These are phyloP conservation scores for Heliconius ethilla DNA, from an alignment of 2,888 invertebrate genomes.

Conservation along the genomic window DNA sequence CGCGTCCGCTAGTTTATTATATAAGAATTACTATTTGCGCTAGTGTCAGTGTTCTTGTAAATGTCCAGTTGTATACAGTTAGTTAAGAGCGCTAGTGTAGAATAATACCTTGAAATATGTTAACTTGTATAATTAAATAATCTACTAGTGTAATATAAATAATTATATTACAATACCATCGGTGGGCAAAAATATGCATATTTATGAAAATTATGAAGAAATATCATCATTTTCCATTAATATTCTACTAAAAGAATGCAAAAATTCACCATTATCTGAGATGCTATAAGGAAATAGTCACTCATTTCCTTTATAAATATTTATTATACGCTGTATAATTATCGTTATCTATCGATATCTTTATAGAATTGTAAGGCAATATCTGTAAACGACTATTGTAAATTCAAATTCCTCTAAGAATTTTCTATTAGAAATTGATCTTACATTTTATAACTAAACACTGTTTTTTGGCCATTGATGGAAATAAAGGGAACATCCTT, in stretches of 20 bases:
- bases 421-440: no score
- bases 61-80: not conserved
- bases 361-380: not conserved
- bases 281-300: not conserved
- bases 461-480: no score
- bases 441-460: no score
- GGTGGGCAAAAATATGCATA: no score
- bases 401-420: not conserved
- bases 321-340: not conserved
- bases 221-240: not conserved
- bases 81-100: not conserved
- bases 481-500: no score
- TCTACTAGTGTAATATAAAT: not conserved
- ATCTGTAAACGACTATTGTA: not conserved
- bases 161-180: not conserved
- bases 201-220: not conserved
- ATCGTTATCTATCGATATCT: not conserved
- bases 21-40: constrained; percentile 8
- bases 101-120: not conserved
- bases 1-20: no score
- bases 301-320: constrained; percentile 6
- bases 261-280: not conserved
- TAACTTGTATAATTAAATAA: not conserved
- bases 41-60: not conserved
- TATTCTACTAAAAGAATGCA: not conserved